Evolutionary conservation across 2,888 invertebrate genomes (phyloP).

Genomic region (Phrixothrix hirtus): DNA sequence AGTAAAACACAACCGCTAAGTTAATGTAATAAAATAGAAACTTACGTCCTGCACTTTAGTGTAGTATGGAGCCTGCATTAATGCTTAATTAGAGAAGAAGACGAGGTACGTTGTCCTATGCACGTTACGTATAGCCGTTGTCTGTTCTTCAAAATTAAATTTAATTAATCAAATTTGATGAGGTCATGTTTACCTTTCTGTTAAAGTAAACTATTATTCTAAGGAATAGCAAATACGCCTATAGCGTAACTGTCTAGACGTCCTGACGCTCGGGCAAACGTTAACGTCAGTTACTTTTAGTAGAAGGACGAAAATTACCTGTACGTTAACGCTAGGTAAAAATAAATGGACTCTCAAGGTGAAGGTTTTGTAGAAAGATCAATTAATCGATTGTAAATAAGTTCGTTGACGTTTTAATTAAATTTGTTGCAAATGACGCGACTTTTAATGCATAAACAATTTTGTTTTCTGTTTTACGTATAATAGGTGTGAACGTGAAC

Average conservation of each 20-base stretch:
- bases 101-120: conserved; percentile 11
- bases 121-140: conserved; percentile 11
- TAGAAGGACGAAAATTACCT: conserved; percentile 22
- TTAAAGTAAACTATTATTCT: conserved; percentile 35
- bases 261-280: conserved; percentile 34
- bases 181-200: conserved; percentile 33
- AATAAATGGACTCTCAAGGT: conserved; percentile 3
- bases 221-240: conserved; percentile 44
- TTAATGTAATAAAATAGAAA: conserved; percentile 12
- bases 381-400: conserved; percentile 11
- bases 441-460: background rate
- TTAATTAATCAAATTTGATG: conserved; percentile 26
- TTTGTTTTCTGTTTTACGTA: conserved; percentile 1
- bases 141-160: conserved; percentile 18
- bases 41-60: conserved; percentile 7
- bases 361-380: conserved; percentile 11
- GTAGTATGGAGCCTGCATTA: conserved; percentile 2
- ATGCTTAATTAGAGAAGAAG: conserved; percentile 18
- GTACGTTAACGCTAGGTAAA: conserved; percentile 15
- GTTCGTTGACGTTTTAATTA: conserved; percentile 13
- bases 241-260: conserved; percentile 47
- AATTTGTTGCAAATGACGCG: conserved; percentile 15
- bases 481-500: no score
- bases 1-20: conserved; percentile 8
- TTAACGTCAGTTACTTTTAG: conserved; percentile 35